A percentile compares a stretch with the other conserved stretches of the same genome.
Evolutionary conservation across 2,113 vertebrate species (phyloP).

Genomic region (Halichoerus grypus): DNA sequence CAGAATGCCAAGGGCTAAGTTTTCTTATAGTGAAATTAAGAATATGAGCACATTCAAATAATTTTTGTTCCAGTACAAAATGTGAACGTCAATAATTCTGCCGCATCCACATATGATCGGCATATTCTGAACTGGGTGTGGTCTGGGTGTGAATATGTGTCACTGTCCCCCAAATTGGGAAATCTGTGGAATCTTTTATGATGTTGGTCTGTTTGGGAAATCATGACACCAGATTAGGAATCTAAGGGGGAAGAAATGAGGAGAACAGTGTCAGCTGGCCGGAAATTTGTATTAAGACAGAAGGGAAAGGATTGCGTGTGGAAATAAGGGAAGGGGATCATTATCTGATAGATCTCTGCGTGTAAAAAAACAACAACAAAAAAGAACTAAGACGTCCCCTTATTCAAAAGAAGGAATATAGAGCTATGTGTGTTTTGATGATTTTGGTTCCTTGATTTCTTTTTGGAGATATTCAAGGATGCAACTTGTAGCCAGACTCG

Average conservation of each 20-base stretch:
- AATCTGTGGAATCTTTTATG: neutral
- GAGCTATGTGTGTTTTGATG: neutral
- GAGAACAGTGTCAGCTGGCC: neutral
- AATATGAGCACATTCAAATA: slow-evolving; percentile 48
- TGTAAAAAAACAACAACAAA: neutral
- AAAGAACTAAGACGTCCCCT: neutral
- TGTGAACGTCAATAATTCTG: neutral
- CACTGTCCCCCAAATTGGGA: neutral
- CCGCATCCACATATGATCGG: slow-evolving; percentile 11
- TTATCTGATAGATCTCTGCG: neutral
- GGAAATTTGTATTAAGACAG: neutral
- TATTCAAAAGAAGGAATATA: neutral
- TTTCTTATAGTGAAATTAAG: slow-evolving; percentile 50
- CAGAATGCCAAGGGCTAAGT: slow-evolving; percentile 44
- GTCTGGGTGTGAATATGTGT: neutral
- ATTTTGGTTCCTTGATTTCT: neutral
- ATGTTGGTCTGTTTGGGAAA: neutral
- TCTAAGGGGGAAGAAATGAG: neutral
- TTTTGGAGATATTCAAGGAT: neutral
- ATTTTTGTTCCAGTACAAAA: neutral
- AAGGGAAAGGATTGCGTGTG: neutral
- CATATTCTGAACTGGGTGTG: slow-evolving; percentile 35
- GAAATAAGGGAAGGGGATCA: neutral
- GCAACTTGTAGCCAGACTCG: neutral
- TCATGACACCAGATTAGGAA: slow-evolving; percentile 16